Evolutionary conservation across 2,113 vertebrate species (phyloP), one percentile per base, ranked within the genome.

Genomic region (Dermatemys mawii): DNA sequence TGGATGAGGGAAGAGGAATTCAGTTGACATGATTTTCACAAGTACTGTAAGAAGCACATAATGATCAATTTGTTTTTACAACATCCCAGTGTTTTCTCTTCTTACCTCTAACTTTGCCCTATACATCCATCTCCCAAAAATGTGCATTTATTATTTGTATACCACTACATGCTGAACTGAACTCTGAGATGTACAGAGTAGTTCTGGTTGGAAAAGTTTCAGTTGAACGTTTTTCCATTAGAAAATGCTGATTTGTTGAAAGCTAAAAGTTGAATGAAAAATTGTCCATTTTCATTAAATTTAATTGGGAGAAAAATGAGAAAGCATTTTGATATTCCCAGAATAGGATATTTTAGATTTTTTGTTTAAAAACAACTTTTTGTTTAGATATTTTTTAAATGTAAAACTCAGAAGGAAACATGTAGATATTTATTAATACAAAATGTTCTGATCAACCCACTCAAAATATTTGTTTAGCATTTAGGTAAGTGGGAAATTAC

Each of bases 61-160:
- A 4, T 75, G 41, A 90, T 86, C 8, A 94, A 60, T 80, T 41
- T 50, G 32, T 88, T 93, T 91, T 93, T 53, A 2, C 6, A 83
- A 90, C 88, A 67, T 81, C 78, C 21, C 24, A 85, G 7, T 32
- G 1, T 57, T 88, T 4, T 55, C 83, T 38, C 35, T n/a, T 80
- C 60, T 50, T 14, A 90, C 81, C 53, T 84, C 87, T 86, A 32
- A 55, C 84, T 91, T 91, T 88, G 22, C 50, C 70, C 22, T 81
- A 46, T 84, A 51, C 76, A 84, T 86, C 32, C 38, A 86, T 80
- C 35, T 26, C 35, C 83, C 86, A 95, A 67, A 92, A 89, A 86
- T n/a, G 2, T 60, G 32, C 3, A 67, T 84, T 7, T 86, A 35
- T 90, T 10, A 84, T 19, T 90, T 87, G 88, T 7, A 27, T 35